Conservation (phyloP, 1,140 invertebrate species). For the Rhagoletis zephyria region DNA sequence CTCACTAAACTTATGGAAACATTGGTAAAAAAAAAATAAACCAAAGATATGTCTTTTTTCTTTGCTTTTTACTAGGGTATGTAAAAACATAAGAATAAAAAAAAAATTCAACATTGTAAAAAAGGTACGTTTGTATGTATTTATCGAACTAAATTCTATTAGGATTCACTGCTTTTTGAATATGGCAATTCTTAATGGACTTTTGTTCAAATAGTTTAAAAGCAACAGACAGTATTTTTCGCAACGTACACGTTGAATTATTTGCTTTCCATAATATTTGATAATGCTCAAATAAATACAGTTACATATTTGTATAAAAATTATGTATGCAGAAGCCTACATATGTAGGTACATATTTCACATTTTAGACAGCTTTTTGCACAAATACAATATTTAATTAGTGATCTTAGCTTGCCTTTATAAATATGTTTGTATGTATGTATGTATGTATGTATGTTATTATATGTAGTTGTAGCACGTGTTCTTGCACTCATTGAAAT, state of each 20-base stretch:
- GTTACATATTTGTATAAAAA: neutral
- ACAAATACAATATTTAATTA: neutral
- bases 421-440: too few relatives aligned
- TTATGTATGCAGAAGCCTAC: neutral
- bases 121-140: too few relatives aligned
- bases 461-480: neutral
- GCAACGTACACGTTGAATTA: constrained; percentile 17
- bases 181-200: neutral
- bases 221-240: constrained; percentile 40
- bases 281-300: neutral
- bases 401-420: neutral
- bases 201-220: neutral
- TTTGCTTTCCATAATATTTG: constrained; percentile 38
- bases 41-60: too few relatives aligned
- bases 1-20: too few relatives aligned
- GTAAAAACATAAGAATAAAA: too few relatives aligned
- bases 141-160: too few relatives aligned
- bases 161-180: neutral
- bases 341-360: neutral
- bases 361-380: constrained; percentile 43
- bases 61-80: too few relatives aligned
- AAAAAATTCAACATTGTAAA: too few relatives aligned
- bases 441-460: neutral
- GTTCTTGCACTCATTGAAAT: too few relatives aligned
- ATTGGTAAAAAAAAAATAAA: too few relatives aligned